Percentiles rank a stretch among this genome's conserved stretches.
phyloP scores from a whole-genome alignment of 2,113 vertebrate species.

The Trichechus manatus region DNA sequence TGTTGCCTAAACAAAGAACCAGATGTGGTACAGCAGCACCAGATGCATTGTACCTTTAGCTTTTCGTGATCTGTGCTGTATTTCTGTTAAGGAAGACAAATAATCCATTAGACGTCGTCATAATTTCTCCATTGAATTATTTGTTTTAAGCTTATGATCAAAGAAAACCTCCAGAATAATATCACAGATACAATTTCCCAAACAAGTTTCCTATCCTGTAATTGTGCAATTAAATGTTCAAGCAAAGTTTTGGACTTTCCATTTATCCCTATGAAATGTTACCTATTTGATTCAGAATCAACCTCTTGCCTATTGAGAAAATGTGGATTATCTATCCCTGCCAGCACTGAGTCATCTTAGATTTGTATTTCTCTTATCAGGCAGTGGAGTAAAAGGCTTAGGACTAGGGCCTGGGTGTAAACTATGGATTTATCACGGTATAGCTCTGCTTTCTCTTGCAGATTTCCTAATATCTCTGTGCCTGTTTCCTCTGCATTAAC shows the following conservation, averaged over 20 bases:
- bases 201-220: neutral
- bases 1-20: neutral
- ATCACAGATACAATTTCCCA: too few relatives aligned
- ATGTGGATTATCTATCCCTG: neutral
- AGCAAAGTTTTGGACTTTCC: too few relatives aligned
- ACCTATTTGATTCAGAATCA: neutral
- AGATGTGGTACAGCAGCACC: neutral
- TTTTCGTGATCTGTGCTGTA: neutral
- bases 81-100: neutral
- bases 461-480: neutral
- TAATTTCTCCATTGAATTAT: neutral
- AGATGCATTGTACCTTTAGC: neutral
- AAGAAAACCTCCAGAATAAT: neutral
- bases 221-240: neutral
- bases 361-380: neutral
- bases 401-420: too few relatives aligned
- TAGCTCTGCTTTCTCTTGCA: neutral
- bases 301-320: neutral
- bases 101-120: neutral
- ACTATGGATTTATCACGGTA: neutral
- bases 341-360: neutral
- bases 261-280: too few relatives aligned
- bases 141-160: neutral
- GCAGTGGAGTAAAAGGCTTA: neutral
- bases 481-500: neutral